These are phyloP conservation scores for Selenia dentaria DNA, from an alignment of 2,888 invertebrate genomes.

Conservation along the genomic window DNA sequence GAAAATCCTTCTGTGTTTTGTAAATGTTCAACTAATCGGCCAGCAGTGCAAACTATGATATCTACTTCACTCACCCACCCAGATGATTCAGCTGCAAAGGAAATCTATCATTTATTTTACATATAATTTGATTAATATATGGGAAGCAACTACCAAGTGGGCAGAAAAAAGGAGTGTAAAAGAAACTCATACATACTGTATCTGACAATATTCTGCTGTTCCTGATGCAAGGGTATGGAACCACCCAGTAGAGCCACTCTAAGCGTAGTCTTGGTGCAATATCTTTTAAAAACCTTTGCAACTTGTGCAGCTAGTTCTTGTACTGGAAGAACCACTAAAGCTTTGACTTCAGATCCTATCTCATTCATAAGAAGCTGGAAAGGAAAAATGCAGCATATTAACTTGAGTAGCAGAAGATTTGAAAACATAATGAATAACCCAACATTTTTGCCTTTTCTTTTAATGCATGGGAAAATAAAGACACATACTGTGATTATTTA, in stretches of 20 bases:
- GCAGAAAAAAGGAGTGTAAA: constrained; percentile 4
- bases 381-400: not conserved
- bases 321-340: constrained; percentile 96
- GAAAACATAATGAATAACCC: too few species aligned
- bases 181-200: constrained; percentile 56
- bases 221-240: constrained; percentile 86
- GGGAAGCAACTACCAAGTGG: too few species aligned
- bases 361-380: constrained; percentile 85
- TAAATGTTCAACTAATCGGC: constrained; percentile 96
- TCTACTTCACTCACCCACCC: constrained; percentile 88
- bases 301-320: constrained; percentile 96
- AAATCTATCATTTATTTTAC: too few species aligned
- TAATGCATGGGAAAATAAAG: too few species aligned
- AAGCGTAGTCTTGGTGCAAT: constrained; percentile 87
- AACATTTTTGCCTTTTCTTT: too few species aligned
- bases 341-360: constrained; percentile 88
- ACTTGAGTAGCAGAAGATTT: too few species aligned
- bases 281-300: constrained; percentile 91
- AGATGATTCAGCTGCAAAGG: constrained; percentile 83
- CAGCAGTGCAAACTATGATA: constrained; percentile 96
- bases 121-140: too few species aligned
- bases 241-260: constrained; percentile 89
- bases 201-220: constrained; percentile 87
- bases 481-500: too few species aligned
- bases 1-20: constrained; percentile 92